Conservation (phyloP, 2,888 invertebrate species). For the Torymus aiolomorphi region DNA sequence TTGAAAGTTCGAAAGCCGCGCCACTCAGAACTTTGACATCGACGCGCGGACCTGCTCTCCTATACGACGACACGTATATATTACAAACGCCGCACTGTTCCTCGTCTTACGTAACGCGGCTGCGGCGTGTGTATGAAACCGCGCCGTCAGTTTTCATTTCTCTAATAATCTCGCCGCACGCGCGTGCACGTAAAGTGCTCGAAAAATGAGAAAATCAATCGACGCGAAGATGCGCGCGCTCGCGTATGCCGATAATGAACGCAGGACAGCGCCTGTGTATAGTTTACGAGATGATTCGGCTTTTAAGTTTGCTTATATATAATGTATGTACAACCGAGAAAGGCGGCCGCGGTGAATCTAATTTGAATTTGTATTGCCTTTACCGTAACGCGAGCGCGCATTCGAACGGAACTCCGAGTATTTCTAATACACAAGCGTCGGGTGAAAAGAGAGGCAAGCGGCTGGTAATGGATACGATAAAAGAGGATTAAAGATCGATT, state of each 20-base stretch:
- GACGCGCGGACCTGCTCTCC: background rate
- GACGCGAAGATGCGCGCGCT: no score
- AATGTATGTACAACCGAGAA: background rate
- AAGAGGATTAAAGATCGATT: slow-evolving; percentile 25
- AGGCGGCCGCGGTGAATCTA: slow-evolving; percentile 17
- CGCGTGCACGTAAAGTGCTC: background rate
- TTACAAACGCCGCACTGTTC: slow-evolving; percentile 8
- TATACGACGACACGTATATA: background rate
- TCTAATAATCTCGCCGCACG: no score
- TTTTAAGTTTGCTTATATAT: background rate
- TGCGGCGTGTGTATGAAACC: background rate
- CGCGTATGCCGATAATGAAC: no score
- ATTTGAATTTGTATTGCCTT: slow-evolving; percentile 55
- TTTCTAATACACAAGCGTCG: background rate
- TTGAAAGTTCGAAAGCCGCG: slow-evolving; percentile 55
- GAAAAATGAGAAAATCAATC: slow-evolving; percentile 28
- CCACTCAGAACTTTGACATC: slow-evolving; percentile 53
- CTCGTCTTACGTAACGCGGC: slow-evolving; percentile 15
- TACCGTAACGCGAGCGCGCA: slow-evolving; percentile 40
- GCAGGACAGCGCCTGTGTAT: background rate
- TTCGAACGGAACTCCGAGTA: slow-evolving; percentile 26
- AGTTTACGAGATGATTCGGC: background rate
- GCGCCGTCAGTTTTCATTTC: slow-evolving; percentile 23
- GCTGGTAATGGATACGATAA: slow-evolving; percentile 19
- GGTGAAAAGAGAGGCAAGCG: slow-evolving; percentile 11